Evolutionary conservation across 2,888 invertebrate species (phyloP).

Genomic region (Euplexia lucipara): DNA sequence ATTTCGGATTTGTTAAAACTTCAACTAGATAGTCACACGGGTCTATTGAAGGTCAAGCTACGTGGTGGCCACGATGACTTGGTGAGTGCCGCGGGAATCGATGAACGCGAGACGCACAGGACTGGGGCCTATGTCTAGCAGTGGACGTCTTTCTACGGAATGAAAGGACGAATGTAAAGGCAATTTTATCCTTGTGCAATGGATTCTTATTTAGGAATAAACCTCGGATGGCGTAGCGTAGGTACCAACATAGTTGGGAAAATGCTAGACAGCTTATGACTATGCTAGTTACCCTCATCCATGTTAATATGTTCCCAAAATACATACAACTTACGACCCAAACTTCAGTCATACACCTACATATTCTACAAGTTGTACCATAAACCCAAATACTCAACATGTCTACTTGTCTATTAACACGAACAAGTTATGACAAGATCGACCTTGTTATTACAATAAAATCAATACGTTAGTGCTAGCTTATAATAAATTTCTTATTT

Average conservation of each 20-base stretch:
- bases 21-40: neutral
- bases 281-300: neutral
- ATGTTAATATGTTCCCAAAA: constrained; percentile 13
- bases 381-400: constrained; percentile 30
- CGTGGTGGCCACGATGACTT: no score
- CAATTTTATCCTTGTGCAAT: no score
- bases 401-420: constrained; percentile 45
- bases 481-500: constrained; percentile 39
- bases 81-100: no score
- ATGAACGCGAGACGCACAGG: no score
- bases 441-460: constrained; percentile 58
- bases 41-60: no score
- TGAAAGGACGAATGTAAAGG: no score
- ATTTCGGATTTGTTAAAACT: neutral
- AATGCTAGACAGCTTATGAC: no score
- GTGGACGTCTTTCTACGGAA: no score
- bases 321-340: neutral
- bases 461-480: constrained; percentile 48
- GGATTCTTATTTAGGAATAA: no score
- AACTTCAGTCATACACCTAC: constrained; percentile 26
- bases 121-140: no score
- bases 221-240: no score
- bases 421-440: constrained; percentile 43
- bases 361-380: constrained; percentile 27
- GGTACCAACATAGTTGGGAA: no score